These are phyloP conservation scores for Calonectris borealis DNA, from an alignment of 2,113 vertebrate species.

Conservation along the genomic window DNA sequence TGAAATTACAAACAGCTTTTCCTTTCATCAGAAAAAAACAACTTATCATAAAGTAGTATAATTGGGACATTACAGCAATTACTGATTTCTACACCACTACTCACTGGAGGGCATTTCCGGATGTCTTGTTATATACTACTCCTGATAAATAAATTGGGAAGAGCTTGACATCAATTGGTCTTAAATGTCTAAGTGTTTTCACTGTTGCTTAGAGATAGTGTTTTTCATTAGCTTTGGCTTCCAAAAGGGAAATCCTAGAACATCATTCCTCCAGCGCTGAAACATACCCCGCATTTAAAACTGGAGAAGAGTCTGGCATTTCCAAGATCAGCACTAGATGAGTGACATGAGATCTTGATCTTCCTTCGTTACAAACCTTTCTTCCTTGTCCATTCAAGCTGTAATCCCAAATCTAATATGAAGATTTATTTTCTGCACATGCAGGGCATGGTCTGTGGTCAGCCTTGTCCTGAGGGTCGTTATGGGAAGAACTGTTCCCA, in stretches of 20 bases:
- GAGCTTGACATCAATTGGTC: background rate
- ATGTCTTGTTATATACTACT: background rate
- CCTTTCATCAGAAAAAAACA: background rate
- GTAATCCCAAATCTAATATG: conserved; percentile 18
- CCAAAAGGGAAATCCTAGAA: background rate
- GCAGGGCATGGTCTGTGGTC: conserved; percentile 94
- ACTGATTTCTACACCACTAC: background rate
- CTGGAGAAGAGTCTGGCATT: background rate
- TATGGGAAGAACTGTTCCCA: conserved; percentile 92
- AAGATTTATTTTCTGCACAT: conserved; percentile 40
- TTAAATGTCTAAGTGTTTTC: background rate
- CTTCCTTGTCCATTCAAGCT: background rate
- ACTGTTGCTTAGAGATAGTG: background rate
- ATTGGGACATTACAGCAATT: background rate
- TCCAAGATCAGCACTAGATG: background rate
- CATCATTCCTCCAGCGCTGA: background rate
- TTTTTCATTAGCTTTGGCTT: conserved; percentile 34
- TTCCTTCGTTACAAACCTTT: background rate
- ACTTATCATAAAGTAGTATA: background rate
- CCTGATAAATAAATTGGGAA: background rate
- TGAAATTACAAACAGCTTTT: background rate
- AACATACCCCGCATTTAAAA: background rate
- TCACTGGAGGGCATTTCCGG: background rate
- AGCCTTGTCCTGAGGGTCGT: conserved; percentile 92
- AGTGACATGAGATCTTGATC: background rate